Base-by-base conservation (phyloP, 2,113 vertebrate species). In the Anoplopoma fimbria region DNA sequence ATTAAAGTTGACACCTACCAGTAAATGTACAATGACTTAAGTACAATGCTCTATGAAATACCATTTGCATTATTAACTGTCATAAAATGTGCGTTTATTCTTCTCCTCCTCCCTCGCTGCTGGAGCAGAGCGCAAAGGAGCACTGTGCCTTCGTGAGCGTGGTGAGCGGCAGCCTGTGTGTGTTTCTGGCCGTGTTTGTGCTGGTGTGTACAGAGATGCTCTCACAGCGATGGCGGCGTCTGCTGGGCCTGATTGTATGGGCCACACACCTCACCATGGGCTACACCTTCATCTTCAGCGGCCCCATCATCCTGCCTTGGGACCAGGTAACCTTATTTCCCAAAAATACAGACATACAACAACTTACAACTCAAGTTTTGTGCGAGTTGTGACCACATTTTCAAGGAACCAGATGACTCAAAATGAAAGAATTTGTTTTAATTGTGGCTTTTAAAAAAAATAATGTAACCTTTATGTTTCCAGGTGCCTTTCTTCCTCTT, bases 401-500 rank as follows among this genome's bases (percentile, higher is more conserved):
- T 76, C 23, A 38, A 55, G 19, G 40, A 14, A 17, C 51, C 29
- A 25, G 14, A 60, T 69, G 10, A 27, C 21, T 60, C 2, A 21
- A 21, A 25, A 25, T 25, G 12, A 68, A 15, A 27, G 4, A 36
- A 33, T 29, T 5, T n/a, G 23, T 57, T 34, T 45, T 33, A 38
- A 2, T 25, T 2, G 9, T 15, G 31, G 6, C 19, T 29, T 31
- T 60, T 57, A 65, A 38, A 75, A 38, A 75, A 74, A 38, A 42
- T 69, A 65, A 81, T 33, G 2, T 2, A 60, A 9, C 23, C n/a
- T 68, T 29, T 76, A 0, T 82, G 25, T 82, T 71, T 85, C 55
- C 90, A 99, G 98, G 97, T 98, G 83, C 97, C 98, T 21, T 98
- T 97, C 92, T 99, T 99, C 90, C 95, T 99, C 62, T 99, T 99